These are phyloP conservation scores for Oxyruncus cristatus DNA, from an alignment of 2,113 vertebrate genomes.

Conservation along the genomic window DNA sequence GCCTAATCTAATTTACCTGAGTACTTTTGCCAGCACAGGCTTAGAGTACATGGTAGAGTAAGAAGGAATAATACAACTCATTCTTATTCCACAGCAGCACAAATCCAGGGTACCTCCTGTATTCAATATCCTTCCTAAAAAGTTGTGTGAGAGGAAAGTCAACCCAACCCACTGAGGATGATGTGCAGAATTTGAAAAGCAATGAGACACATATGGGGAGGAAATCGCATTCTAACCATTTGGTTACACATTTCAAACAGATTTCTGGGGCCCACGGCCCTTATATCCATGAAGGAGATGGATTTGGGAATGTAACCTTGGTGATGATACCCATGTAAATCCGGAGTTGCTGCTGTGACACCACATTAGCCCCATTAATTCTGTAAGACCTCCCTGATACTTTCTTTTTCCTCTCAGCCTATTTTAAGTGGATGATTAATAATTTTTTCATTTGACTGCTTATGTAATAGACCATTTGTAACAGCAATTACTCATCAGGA, in stretches of 20 bases:
- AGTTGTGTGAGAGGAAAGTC: not conserved
- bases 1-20: not conserved
- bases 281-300: not conserved
- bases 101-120: not conserved
- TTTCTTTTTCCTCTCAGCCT: not conserved
- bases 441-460: not conserved
- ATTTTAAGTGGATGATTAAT: not conserved
- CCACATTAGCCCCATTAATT: not conserved
- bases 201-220: not conserved
- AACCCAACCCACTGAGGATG: not conserved
- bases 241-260: not conserved
- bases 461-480: not conserved
- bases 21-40: not conserved
- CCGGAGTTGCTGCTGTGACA: not conserved
- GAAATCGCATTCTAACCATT: not conserved
- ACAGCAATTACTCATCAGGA: not conserved
- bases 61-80: not conserved
- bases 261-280: not conserved
- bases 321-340: not conserved
- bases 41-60: not conserved
- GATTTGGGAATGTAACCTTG: not conserved
- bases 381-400: not conserved
- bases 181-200: not conserved
- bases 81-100: not conserved
- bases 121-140: not conserved